Base-by-base conservation (phyloP, 2,113 vertebrate genomes). In the Atrichornis clamosus region DNA sequence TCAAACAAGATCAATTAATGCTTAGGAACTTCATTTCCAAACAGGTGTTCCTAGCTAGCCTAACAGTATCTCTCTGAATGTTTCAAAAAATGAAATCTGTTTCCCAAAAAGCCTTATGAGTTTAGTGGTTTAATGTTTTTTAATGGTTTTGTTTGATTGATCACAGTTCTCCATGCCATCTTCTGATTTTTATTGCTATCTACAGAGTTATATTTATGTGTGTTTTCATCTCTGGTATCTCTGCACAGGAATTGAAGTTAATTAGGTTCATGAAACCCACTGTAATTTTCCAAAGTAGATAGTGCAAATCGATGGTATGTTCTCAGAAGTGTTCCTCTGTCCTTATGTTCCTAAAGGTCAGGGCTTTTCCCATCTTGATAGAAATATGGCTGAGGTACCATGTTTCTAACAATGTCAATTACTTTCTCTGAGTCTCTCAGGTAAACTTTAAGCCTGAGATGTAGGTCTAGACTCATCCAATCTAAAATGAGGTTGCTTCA, bases 11-110 rank as follows among this genome's bases (percentile, higher is more conserved):
- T 30, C 21, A 32, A 7, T 15, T 84, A 55, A 5, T 89, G 41
- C 30, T 84, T 69, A 56, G 85, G 95, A 96, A 95, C 58, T 47
- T 95, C 80, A 95, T 93, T 95, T 87, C 39, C 41, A 69, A 95
- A 28, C 16, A 70, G 86, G 58, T 46, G 37, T 17, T 64, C 82
- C 77, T 59, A 88, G 39, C 28, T 47, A 60, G 27, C 41, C 33
- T 83, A 93, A 84, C 55, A 95, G 69, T 44, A 55, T n/a, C 18
- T 83, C 30, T 19, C 26, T 55, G 12, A 77, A 22, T 9, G 18
- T 84, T 84, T 84, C 35, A 59, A 33, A 59, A 33, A 37, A 27
- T 47, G 6, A 65, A 67, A 49, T 72, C 41, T 55, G 4, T 30
- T 86, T 72, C 37, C 19, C 11, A 7, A 64, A 30, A 87, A 67